A percentile compares a stretch with the other conserved stretches of the same genome.
These are phyloP conservation scores for Hippocampus abdominalis DNA, from an alignment of 2,113 vertebrate genomes.

Conservation along the genomic window DNA sequence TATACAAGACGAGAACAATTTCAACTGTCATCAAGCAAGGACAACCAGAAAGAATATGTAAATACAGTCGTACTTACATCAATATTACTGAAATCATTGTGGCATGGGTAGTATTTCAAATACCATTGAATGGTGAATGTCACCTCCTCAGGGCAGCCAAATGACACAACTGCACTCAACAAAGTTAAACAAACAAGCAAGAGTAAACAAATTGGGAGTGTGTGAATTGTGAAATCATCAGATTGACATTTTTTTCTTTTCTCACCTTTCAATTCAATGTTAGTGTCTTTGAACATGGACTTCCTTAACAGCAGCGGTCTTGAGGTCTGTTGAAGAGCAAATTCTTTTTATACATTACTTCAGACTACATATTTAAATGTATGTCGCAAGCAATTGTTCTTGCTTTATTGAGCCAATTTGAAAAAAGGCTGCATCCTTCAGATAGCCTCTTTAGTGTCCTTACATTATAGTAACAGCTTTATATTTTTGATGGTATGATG, in stretches of 20 bases:
- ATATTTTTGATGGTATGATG: no score
- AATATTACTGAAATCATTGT: constrained; percentile 77
- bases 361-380: not conserved
- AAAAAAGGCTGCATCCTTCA: no score
- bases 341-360: not conserved
- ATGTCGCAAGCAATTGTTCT: no score
- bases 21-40: not conserved
- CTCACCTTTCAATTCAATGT: constrained; percentile 80
- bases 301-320: constrained; percentile 77
- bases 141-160: constrained; percentile 70
- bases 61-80: constrained; percentile 72
- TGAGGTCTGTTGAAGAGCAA: constrained; percentile 65
- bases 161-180: constrained; percentile 63
- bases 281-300: constrained; percentile 81
- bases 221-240: not conserved
- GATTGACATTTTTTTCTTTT: not conserved
- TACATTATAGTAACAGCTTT: no score
- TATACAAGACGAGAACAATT: constrained; percentile 41
- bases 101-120: constrained; percentile 80
- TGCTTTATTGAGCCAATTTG: not conserved
- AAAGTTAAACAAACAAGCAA: constrained; percentile 21
- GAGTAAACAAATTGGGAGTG: not conserved
- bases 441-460: no score
- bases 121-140: constrained; percentile 76
- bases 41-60: not conserved